Conservation (phyloP, 2,888 invertebrate species). For the Stegophylla sp. region DNA sequence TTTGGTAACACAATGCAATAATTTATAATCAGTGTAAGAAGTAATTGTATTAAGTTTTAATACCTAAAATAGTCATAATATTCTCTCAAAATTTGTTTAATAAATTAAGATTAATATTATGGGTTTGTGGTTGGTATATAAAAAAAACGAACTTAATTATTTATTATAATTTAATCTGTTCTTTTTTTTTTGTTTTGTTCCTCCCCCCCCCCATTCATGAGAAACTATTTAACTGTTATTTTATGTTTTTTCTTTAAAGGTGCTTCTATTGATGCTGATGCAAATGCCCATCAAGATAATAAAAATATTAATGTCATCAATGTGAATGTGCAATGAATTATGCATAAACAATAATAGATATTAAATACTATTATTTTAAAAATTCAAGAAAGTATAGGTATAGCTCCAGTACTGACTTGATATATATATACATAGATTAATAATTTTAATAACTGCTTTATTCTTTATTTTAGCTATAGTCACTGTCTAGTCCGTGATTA, state of each 20-base stretch:
- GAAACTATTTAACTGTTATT: background rate
- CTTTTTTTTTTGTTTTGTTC: background rate
- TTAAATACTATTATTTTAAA: background rate
- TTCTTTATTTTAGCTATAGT: no score
- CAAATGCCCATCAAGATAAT: conserved; percentile 45
- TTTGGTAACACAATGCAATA: no score
- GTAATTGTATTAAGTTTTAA: no score
- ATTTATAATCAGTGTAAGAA: no score
- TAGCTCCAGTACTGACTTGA: background rate
- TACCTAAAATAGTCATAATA: no score
- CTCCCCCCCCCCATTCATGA: no score
- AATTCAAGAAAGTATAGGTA: background rate
- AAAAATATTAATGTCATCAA: conserved; percentile 50
- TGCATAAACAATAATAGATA: background rate
- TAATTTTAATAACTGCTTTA: conserved; percentile 13
- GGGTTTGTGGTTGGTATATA: no score
- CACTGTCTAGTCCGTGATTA: no score
- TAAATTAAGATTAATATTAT: no score
- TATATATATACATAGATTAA: background rate
- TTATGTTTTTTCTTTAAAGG: conserved; percentile 9
- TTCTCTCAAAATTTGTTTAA: no score
- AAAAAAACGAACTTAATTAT: no score
- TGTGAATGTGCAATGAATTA: conserved; percentile 20
- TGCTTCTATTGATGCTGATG: conserved; percentile 46
- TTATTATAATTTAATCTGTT: no score